Conservation (phyloP, 2,888 invertebrate species). For the Nasonovia ribisnigri region DNA sequence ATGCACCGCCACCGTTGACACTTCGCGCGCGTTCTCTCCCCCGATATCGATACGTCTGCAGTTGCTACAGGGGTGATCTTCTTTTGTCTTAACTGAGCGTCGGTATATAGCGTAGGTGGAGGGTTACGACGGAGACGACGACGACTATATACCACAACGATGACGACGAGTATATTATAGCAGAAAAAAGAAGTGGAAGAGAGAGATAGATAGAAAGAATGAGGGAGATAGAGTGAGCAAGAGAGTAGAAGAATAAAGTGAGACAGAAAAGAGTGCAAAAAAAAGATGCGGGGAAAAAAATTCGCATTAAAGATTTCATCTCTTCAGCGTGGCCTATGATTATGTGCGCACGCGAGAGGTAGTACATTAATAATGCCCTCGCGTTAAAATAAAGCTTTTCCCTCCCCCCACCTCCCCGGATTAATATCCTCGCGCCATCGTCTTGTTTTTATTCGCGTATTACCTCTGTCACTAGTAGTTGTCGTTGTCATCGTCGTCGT, state of each 20-base stretch:
- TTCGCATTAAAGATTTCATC: slow-evolving; percentile 65
- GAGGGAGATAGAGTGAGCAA: neutral
- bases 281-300: slow-evolving; percentile 52
- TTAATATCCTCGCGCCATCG: slow-evolving; percentile 53
- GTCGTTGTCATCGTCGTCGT: neutral
- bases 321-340: slow-evolving; percentile 60
- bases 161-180: slow-evolving; percentile 28
- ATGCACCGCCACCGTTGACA: slow-evolving; percentile 14
- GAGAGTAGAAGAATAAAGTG: slow-evolving; percentile 14
- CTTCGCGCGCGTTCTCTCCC: slow-evolving; percentile 31
- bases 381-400: slow-evolving; percentile 62
- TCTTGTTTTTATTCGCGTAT: slow-evolving; percentile 54
- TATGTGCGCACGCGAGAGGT: slow-evolving; percentile 44
- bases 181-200: neutral
- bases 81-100: slow-evolving; percentile 61
- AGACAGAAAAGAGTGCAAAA: slow-evolving; percentile 2
- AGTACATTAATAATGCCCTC: slow-evolving; percentile 62
- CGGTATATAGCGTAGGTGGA: slow-evolving; percentile 4
- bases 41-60: slow-evolving; percentile 63
- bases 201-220: neutral
- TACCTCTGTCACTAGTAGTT: slow-evolving; percentile 10
- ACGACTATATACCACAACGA: neutral
- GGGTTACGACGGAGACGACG: slow-evolving; percentile 28
- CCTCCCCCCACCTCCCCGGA: slow-evolving; percentile 4
- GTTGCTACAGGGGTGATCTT: slow-evolving; percentile 21